Conservation (phyloP, 2,797 vertebrate species). For the Amazona finschi region DNA sequence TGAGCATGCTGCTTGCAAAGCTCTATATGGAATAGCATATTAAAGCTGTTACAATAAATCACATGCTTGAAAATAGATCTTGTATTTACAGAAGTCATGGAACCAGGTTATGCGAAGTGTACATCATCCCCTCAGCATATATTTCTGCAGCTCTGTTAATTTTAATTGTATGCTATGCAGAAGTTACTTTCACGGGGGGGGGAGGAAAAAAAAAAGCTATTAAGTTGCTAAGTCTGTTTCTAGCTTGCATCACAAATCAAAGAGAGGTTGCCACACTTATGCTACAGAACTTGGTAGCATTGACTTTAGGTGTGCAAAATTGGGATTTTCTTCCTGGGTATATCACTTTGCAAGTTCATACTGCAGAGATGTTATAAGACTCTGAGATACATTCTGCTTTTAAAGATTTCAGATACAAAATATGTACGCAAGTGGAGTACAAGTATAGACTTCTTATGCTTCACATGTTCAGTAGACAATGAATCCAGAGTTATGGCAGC, state of each 20-base stretch:
- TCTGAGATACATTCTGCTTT: neutral
- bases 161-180: neutral
- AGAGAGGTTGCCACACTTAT: neutral
- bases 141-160: conserved; percentile 35
- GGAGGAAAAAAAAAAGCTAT: neutral
- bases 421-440: neutral
- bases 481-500: neutral
- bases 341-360: neutral
- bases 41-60: conserved; percentile 33
- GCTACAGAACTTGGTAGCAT: neutral
- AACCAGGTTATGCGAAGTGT: conserved; percentile 12
- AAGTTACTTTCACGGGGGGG: neutral
- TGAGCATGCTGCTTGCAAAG: neutral
- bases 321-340: neutral
- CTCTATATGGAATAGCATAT: neutral
- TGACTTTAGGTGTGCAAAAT: neutral
- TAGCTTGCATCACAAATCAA: neutral
- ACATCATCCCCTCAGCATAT: neutral
- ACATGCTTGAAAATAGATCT: conserved; percentile 35
- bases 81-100: neutral
- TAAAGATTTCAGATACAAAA: neutral
- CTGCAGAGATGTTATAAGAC: neutral
- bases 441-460: neutral
- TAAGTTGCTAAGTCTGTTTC: neutral
- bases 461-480: neutral